phyloP scores from a whole-genome alignment of 2,113 vertebrate species.

The Phylloscopus trochiloides region DNA sequence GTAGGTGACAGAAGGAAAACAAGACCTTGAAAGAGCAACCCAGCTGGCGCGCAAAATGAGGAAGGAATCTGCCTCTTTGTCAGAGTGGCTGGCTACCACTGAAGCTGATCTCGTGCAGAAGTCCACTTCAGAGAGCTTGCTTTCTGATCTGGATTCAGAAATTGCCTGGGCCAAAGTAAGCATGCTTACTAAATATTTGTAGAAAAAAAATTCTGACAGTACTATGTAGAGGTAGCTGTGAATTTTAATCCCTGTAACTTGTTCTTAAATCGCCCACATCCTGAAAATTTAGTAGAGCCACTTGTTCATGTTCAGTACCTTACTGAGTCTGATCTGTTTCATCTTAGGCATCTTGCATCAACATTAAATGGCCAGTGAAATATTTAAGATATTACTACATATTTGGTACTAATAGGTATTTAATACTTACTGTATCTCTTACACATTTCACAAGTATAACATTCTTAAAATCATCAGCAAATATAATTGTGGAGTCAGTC shows the following conservation, averaged over 20 bases:
- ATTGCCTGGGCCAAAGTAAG: conserved; percentile 93
- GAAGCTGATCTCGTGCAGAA: conserved; percentile 86
- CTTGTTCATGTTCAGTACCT: neutral
- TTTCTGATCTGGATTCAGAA: conserved; percentile 87
- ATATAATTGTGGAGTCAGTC: neutral
- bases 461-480: neutral
- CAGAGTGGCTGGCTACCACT: conserved; percentile 84
- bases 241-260: neutral
- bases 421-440: neutral
- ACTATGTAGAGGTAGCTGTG: neutral
- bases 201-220: neutral
- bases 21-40: conserved; percentile 89
- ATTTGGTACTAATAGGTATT: neutral
- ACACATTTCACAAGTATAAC: neutral
- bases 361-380: neutral
- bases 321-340: neutral
- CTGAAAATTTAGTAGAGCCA: neutral
- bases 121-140: conserved; percentile 80
- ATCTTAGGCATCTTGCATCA: neutral
- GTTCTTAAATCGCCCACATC: neutral
- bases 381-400: neutral
- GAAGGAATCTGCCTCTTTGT: conserved; percentile 82
- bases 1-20: conserved; percentile 95
- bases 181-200: neutral
- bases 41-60: conserved; percentile 84